phyloP scores from a whole-genome alignment of 2,888 invertebrate species.

The Phasia obesa region DNA sequence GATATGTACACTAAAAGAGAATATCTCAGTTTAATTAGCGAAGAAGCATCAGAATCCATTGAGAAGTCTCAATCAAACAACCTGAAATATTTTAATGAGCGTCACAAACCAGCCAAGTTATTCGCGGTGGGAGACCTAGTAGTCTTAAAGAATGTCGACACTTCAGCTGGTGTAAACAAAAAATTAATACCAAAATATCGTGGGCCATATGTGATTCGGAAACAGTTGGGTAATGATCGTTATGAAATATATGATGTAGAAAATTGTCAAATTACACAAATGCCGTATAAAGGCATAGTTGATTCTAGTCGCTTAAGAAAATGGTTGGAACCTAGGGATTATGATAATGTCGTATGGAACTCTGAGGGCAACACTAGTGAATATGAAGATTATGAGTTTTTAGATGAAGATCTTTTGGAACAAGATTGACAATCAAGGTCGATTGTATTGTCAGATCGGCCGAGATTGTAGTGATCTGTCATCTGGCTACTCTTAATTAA shows the following conservation, averaged over 20 bases:
- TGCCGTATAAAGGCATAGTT: slow-evolving; percentile 9
- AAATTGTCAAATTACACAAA: slow-evolving; percentile 27
- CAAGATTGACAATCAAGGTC: slow-evolving; percentile 54
- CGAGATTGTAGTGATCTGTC: slow-evolving; percentile 24
- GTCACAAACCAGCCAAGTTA: slow-evolving; percentile 38
- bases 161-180: slow-evolving; percentile 20
- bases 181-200: slow-evolving; percentile 38
- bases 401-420: slow-evolving; percentile 41
- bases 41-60: slow-evolving; percentile 39
- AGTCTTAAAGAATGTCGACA: slow-evolving; percentile 38
- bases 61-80: slow-evolving; percentile 27
- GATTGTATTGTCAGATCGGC: slow-evolving; percentile 58
- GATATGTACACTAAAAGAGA: slow-evolving; percentile 13
- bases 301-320: slow-evolving; percentile 45
- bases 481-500: not conserved
- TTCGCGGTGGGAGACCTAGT: slow-evolving; percentile 38
- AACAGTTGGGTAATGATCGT: not conserved
- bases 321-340: slow-evolving; percentile 33
- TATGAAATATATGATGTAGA: slow-evolving; percentile 25
- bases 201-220: slow-evolving; percentile 50
- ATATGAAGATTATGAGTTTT: slow-evolving; percentile 39
- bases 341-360: slow-evolving; percentile 13
- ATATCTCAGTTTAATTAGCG: slow-evolving; percentile 26
- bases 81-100: slow-evolving; percentile 12
- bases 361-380: slow-evolving; percentile 45